phyloP scores from a whole-genome alignment of 2,888 invertebrate genomes.

The Euplagia quadripunctaria region DNA sequence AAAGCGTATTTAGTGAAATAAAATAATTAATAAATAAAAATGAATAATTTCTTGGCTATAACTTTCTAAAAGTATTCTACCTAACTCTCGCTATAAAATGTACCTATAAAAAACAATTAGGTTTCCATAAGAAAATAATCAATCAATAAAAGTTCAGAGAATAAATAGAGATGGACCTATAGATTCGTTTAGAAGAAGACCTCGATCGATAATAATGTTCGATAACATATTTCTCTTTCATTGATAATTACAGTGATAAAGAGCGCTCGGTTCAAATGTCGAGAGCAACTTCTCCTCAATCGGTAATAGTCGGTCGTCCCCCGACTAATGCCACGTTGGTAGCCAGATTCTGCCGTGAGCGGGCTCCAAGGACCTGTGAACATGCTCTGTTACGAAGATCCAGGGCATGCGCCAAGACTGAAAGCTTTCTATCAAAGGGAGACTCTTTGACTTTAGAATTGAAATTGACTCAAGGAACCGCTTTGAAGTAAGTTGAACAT shows the following conservation, averaged over 20 bases:
- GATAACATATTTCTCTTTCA: background rate
- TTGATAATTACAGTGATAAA: slow-evolving; percentile 74
- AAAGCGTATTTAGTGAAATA: no score
- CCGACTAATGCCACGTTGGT: slow-evolving; percentile 92
- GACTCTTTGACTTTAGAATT: slow-evolving; percentile 94
- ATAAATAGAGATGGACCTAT: no score
- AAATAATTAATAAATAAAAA: no score
- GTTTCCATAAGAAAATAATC: background rate
- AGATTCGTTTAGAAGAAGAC: no score
- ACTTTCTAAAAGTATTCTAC: no score
- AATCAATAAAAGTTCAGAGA: background rate
- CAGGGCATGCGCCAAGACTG: slow-evolving; percentile 92
- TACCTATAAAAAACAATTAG: background rate
- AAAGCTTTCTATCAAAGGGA: slow-evolving; percentile 94
- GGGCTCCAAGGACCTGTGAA: slow-evolving; percentile 94
- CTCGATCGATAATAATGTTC: background rate
- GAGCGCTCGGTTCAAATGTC: slow-evolving; percentile 84
- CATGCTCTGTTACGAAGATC: slow-evolving; percentile 90
- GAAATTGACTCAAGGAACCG: slow-evolving; percentile 93
- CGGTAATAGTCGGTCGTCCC: slow-evolving; percentile 86
- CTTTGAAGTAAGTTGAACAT: slow-evolving; percentile 89
- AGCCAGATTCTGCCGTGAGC: slow-evolving; percentile 93
- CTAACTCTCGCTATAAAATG: no score
- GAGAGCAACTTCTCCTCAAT: slow-evolving; percentile 81
- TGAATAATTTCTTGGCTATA: no score